Evolutionary conservation across 2,113 vertebrate species (phyloP), one percentile per base, ranked within the genome.

Genomic region (Rhagologus leucostigma): DNA sequence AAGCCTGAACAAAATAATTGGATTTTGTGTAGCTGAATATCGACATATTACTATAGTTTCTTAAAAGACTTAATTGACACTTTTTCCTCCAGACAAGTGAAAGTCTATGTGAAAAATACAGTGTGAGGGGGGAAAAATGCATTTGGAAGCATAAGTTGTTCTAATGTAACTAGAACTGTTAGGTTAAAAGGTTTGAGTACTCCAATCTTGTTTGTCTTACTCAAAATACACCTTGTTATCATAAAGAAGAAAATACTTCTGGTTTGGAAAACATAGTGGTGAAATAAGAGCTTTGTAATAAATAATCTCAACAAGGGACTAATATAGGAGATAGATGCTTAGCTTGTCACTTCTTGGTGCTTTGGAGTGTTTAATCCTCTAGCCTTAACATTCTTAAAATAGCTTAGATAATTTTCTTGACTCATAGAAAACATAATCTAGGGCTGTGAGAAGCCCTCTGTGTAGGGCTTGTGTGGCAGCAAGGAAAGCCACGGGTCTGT

Each of bases 371-470:
- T 95, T 96, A 94, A 90, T 93, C 87, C 65, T 83, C 7, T 21
- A 55, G 75, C 62, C 53, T 87, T 85, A 87, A 76, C 44, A 35
- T 94, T 96, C 67, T 73, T 95, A 94, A 94, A 92, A 95, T 92
- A 94, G 74, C 33, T 95, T 85, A 55, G 63, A 27, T 82, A 57
- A 62, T 79, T 94, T 94, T 78, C 52, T 89, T 46, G 76, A 75
- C 77, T 91, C 49, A 26, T 3, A 74, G 76, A 86, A 96, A 84
- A 29, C 44, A 46, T 84, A 67, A 64, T 68, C 80, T 57, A 16
- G 60, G 60, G 24, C 68, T 71, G 46, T 84, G 64, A 93, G 50
- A 60, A 1, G 5, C 47, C 39, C 50, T 63, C 10, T 55, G 24
- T 71, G 49, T 59, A 11, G 53, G 49, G 65, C n/a, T 82, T 55